Base-by-base conservation (phyloP, 1,140 invertebrate species). In the Pantala flavescens region DNA sequence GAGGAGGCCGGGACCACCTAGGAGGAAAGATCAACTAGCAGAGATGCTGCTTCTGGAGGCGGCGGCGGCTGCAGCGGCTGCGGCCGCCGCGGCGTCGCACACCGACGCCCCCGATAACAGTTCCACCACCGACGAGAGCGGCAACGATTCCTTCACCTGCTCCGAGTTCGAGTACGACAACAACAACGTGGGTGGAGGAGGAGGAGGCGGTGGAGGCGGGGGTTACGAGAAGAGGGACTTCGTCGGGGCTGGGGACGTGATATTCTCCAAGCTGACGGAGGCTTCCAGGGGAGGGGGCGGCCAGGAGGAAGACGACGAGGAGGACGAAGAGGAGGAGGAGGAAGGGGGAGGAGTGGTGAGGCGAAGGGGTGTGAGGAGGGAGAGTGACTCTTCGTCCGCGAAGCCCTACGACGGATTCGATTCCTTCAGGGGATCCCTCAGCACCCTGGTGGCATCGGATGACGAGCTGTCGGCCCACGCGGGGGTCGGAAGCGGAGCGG, bases 151-250 rank as follows among this genome's bases (percentile, higher is more conserved):
- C 76, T 98, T 98, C 84, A 98, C 96, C 0, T 98, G 96, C 83
- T 98, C 96, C 0, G 96, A 98, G 85, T 98, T 98, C 80, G 96
- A 98, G 82, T 97, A 97, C 81, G 96, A 98, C 79, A 93, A 95
- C 79, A 91, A 92, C 76, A 93, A 91, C 77, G 84, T 94, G 23
- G 90, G 87, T 21, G 90, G 90, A 11, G 90, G 49, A 63, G 49
- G 49, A 19, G 49, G 49, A 19, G 49, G 49, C 16, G 49, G 49
- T 12, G 49, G 49, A 21, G 24, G 42, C 24, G 24, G 75, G 80
- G 79, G 79, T 77, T 83, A 95, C 80, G 94, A 94, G 78, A 82
- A 86, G 73, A 84, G 86, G 73, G 87, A 87, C 76, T 63, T 63
- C n/a, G 49, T 63, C 3, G 49, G 49, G 49, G 49, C 49, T 7